Conservation (phyloP, 2,888 invertebrate species). For the Magallana nippona region DNA sequence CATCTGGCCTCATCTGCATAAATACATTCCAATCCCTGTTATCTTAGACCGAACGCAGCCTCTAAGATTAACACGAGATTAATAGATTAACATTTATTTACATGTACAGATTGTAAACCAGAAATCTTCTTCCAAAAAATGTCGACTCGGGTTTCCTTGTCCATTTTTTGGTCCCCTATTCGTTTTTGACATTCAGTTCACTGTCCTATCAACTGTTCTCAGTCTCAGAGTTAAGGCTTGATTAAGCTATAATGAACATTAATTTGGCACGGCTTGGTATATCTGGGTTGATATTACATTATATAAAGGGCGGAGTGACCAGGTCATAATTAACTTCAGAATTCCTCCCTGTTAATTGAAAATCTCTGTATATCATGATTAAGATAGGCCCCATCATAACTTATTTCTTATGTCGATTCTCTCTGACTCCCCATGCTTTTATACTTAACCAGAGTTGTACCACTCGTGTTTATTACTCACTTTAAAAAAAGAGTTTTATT, state of each 20-base stretch:
- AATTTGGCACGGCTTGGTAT: conserved; percentile 17
- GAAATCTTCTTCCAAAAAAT: no score
- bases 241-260: conserved; percentile 29
- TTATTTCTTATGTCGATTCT: no score
- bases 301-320: conserved; percentile 31
- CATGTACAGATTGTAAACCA: neutral
- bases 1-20: conserved; percentile 34
- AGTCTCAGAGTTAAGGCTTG: neutral
- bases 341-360: conserved; percentile 29
- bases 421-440: no score
- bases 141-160: no score
- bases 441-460: no score
- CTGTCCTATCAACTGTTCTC: no score
- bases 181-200: no score
- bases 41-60: conserved; percentile 1
- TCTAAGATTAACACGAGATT: conserved; percentile 19
- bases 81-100: conserved; percentile 32
- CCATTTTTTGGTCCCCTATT: no score
- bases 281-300: conserved; percentile 25
- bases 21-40: conserved; percentile 19
- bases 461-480: no score
- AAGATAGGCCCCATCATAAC: neutral
- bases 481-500: no score
- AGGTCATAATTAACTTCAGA: conserved; percentile 18
- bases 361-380: conserved; percentile 28